phyloP scores from a whole-genome alignment of 2,113 vertebrate species.

The Tylochromis polylepis region DNA sequence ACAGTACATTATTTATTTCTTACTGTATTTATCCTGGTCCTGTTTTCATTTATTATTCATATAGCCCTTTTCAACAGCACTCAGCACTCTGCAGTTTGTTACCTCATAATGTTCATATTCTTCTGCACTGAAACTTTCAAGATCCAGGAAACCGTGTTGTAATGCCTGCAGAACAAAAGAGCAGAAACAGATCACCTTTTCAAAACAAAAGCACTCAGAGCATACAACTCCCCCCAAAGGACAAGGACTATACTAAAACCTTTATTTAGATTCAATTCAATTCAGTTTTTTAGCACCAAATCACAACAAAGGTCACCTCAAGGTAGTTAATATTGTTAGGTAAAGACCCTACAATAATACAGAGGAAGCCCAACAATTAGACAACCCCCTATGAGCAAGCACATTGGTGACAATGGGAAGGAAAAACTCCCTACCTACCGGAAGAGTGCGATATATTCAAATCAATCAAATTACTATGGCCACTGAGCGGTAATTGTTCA shows the following conservation, averaged over 20 bases:
- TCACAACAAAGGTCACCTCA: background rate
- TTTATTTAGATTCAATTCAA: background rate
- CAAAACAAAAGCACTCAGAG: background rate
- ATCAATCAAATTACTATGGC: no score
- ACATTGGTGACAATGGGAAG: background rate
- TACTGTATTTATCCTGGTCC: background rate
- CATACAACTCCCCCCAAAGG: background rate
- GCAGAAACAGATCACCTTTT: background rate
- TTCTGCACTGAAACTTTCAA: conserved; percentile 87
- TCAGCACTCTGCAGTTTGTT: background rate
- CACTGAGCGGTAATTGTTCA: no score
- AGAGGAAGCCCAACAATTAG: background rate
- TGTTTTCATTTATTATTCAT: background rate
- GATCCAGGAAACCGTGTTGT: conserved; percentile 88
- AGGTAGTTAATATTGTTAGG: background rate
- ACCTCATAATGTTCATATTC: conserved; percentile 95
- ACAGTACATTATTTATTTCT: background rate
- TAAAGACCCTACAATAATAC: background rate
- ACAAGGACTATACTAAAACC: background rate
- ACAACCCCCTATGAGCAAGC: background rate
- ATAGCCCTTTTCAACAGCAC: background rate
- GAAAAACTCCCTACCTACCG: background rate
- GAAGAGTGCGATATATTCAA: no score
- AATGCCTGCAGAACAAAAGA: conserved; percentile 74
- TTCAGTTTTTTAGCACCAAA: background rate